Base-by-base conservation (phyloP, 2,888 invertebrate genomes). In the Nowickia ferox region DNA sequence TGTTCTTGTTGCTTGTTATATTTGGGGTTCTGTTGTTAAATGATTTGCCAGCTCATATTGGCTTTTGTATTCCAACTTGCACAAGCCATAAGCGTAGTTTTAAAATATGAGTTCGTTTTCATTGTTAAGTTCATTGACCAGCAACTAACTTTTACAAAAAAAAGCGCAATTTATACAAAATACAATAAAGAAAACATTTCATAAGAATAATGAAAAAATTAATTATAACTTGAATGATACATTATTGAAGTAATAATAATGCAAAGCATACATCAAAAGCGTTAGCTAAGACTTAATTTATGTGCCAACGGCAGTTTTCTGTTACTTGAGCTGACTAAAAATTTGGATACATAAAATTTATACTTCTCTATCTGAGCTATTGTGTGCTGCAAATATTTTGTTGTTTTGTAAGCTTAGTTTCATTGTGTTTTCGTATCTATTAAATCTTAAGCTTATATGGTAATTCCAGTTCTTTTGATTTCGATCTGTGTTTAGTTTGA, bases 91-190 rank as follows among this genome's bases (percentile, higher is more conserved):
- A 75, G 69, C 57, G 69, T 82, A 66, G 82, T 46, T 78, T 87
- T 51, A 74, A 81, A 79, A 76, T 87, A 75, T 90, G 89, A 91
- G 89, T 91, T 91, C 91, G 91, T 91, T 91, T 91, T 91, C 91
- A 91, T 91, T 91, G 90, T 88, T 87, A 84, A 91, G 91, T 91
- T 91, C 91, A 91, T 89, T 91, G 91, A 89, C 91, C 90, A 86
- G 44, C 63, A 68, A 46, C 53, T 30, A 30, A 30, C 30, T 6
- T n/a, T n/a, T n/a, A n/a, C n/a, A 51, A 46, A 80, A 77, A 51
- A 74, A 83, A 82, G 72, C 76, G 66, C 79, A 30, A 63, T 46
- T 78, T 22, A 66, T 72, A 17, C 42, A 78, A 48, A 71, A 44
- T 15, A 30, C 4, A 30, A 6, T n/a, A n/a, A n/a, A n/a, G n/a